Conservation (phyloP, 2,113 vertebrate genomes). For the Apistogramma diplotaenia region DNA sequence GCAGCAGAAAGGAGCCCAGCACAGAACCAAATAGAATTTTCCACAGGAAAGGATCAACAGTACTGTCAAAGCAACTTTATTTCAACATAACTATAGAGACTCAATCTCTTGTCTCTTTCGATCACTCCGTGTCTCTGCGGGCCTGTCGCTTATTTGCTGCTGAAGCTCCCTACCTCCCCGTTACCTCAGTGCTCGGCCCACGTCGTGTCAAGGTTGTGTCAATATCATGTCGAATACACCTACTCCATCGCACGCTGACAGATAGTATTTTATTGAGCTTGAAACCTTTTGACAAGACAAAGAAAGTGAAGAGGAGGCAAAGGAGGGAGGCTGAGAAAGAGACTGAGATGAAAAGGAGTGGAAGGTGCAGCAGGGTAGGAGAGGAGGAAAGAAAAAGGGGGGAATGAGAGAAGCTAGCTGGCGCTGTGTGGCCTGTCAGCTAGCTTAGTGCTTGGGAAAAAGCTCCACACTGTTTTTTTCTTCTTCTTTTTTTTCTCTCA, state of each 20-base stretch:
- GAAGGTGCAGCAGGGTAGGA: slow-evolving; percentile 10
- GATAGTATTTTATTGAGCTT: slow-evolving; percentile 54
- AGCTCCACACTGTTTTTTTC: neutral
- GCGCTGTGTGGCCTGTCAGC: slow-evolving; percentile 24
- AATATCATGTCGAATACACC: slow-evolving; percentile 51
- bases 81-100: slow-evolving; percentile 54
- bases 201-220: slow-evolving; percentile 57
- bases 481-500: neutral
- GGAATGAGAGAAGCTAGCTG: slow-evolving; percentile 10
- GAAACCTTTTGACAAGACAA: slow-evolving; percentile 46
- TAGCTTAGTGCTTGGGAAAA: slow-evolving; percentile 32
- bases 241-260: slow-evolving; percentile 33
- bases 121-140: slow-evolving; percentile 21
- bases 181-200: slow-evolving; percentile 49
- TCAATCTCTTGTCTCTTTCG: slow-evolving; percentile 36
- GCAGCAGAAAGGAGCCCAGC: neutral
- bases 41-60: slow-evolving; percentile 36
- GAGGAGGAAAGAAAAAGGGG: neutral
- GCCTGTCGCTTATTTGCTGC: slow-evolving; percentile 45
- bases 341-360: slow-evolving; percentile 28
- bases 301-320: slow-evolving; percentile 34
- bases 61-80: slow-evolving; percentile 56
- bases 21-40: neutral
- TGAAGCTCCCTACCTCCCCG: slow-evolving; percentile 17
- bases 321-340: slow-evolving; percentile 7